These are phyloP conservation scores for Protaetia brevitarsis DNA, from an alignment of 1,140 invertebrate genomes.

Conservation along the genomic window DNA sequence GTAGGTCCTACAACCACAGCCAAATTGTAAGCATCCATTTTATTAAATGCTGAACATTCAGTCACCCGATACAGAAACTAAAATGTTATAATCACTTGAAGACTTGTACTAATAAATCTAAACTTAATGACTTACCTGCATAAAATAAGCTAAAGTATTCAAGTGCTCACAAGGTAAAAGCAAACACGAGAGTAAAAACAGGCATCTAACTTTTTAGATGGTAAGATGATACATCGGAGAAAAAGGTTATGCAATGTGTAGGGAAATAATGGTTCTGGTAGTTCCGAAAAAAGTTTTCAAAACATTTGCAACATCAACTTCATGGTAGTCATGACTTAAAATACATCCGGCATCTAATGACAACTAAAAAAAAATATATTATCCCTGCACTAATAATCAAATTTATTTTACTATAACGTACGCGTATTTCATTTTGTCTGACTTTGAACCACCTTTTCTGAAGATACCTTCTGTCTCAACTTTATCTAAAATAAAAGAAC, in stretches of 20 bases:
- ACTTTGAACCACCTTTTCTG: constrained; percentile 77
- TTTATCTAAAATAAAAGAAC: constrained; percentile 63
- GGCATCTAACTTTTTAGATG: constrained; percentile 52
- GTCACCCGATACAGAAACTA: constrained; percentile 62
- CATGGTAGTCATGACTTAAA: constrained; percentile 63
- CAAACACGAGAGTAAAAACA: constrained; percentile 62
- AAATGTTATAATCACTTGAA: constrained; percentile 14
- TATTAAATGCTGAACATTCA: constrained; percentile 63
- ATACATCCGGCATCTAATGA: constrained; percentile 63
- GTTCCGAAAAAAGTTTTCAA: constrained; percentile 78
- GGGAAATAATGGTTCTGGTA: constrained; percentile 80
- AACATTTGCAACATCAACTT: constrained; percentile 77
- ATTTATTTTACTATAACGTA: constrained; percentile 44
- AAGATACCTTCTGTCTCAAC: constrained; percentile 77
- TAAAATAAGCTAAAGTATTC: constrained; percentile 65
- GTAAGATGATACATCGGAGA: constrained; percentile 61
- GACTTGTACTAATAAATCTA: not conserved
- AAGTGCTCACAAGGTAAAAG: constrained; percentile 62
- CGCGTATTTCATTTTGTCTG: constrained; percentile 76
- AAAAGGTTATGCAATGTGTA: constrained; percentile 70
- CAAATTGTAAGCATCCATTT: constrained; percentile 77
- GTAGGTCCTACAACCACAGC: constrained; percentile 79
- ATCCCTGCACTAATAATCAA: constrained; percentile 18
- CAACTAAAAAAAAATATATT: constrained; percentile 47
- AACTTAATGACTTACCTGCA: constrained; percentile 51